These are phyloP conservation scores for Schizopygopsis pylzovi DNA, from an alignment of 2,797 vertebrate species.

Conservation along the genomic window DNA sequence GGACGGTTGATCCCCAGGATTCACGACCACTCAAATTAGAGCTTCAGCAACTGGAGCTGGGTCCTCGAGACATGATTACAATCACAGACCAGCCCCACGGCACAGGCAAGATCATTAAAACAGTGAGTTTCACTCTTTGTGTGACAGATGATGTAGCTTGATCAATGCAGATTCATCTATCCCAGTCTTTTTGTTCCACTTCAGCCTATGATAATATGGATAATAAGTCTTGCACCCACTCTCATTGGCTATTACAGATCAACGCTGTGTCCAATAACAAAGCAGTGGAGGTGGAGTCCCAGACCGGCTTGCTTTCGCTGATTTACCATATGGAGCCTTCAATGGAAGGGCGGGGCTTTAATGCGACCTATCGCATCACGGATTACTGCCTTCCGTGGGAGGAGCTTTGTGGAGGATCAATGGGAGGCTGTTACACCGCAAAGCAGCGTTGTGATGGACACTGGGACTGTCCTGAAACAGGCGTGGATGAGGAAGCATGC, in stretches of 20 bases:
- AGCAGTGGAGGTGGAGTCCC: constrained; percentile 83
- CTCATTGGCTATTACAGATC: constrained; percentile 73
- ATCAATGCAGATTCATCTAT: not conserved
- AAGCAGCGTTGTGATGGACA: constrained; percentile 85
- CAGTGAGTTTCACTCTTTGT: constrained; percentile 68
- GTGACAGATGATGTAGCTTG: not conserved
- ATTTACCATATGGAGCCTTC: constrained; percentile 73
- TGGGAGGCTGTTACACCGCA: constrained; percentile 82
- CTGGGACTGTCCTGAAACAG: constrained; percentile 88
- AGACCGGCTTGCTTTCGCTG: constrained; percentile 82
- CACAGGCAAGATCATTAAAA: constrained; percentile 75
- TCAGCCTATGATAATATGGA: not conserved
- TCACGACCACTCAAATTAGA: constrained; percentile 84
- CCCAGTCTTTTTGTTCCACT: not conserved
- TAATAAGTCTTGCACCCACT: not conserved
- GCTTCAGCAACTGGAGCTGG: constrained; percentile 82
- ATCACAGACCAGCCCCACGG: constrained; percentile 76
- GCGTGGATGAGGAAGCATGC: constrained; percentile 86
- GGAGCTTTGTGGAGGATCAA: constrained; percentile 82
- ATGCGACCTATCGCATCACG: constrained; percentile 87
- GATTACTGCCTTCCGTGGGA: constrained; percentile 91
- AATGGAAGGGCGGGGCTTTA: constrained; percentile 81
- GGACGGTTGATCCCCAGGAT: constrained; percentile 88
- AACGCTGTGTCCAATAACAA: constrained; percentile 83
- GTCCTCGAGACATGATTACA: constrained; percentile 76